Conservation (phyloP, 2,888 invertebrate species). For the Apodemia mormo region DNA sequence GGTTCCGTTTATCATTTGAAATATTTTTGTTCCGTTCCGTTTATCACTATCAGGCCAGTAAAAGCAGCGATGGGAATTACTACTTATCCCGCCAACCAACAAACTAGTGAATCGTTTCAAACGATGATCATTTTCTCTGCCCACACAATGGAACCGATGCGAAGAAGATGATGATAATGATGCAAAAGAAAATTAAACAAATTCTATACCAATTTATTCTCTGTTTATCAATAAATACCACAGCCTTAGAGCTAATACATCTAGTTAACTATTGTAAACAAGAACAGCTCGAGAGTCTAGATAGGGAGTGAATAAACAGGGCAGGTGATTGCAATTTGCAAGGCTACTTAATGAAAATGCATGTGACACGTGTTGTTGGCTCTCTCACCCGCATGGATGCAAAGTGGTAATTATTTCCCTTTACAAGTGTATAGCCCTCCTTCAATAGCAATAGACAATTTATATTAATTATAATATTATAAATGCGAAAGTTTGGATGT, state of each 20-base stretch:
- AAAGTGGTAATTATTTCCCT: neutral
- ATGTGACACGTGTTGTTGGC: conserved; percentile 19
- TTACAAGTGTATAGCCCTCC: neutral
- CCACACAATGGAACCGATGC: too few relatives aligned
- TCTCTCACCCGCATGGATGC: conserved; percentile 12
- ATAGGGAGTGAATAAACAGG: conserved; percentile 19
- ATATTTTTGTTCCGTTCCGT: too few relatives aligned
- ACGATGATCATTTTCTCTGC: too few relatives aligned
- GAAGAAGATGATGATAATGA: too few relatives aligned
- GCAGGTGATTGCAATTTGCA: conserved; percentile 23
- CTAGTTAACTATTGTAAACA: conserved; percentile 12
- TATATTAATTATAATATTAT: too few relatives aligned
- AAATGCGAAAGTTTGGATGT: too few relatives aligned
- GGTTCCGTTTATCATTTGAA: too few relatives aligned
- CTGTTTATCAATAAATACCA: neutral
- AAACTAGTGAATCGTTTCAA: too few relatives aligned
- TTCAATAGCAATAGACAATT: neutral
- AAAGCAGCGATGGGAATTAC: too few relatives aligned
- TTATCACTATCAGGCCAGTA: too few relatives aligned
- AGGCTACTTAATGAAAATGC: conserved; percentile 20
- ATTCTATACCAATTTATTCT: neutral
- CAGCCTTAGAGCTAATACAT: conserved; percentile 2
- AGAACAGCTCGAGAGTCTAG: neutral
- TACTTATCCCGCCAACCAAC: too few relatives aligned
- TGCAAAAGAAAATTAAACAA: too few relatives aligned